A percentile compares a stretch with the other conserved stretches of the same genome.
phyloP scores from a whole-genome alignment of 2,113 vertebrate genomes.

The Antennarius striatus region DNA sequence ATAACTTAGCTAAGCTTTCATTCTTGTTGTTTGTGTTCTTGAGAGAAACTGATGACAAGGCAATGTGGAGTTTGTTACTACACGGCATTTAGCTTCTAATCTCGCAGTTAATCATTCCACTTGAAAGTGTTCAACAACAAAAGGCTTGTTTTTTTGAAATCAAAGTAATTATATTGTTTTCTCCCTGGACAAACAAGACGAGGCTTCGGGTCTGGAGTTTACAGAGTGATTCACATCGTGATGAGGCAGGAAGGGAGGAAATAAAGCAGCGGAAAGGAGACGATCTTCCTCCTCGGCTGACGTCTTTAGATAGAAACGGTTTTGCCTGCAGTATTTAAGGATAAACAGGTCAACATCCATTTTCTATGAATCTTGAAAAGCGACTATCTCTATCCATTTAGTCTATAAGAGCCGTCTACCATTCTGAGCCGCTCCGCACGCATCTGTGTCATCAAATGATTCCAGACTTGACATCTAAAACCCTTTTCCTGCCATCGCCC shows the following conservation, averaged over 20 bases:
- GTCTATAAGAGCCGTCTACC: too few species aligned
- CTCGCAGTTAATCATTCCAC: slow-evolving; percentile 56
- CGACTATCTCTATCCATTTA: too few species aligned
- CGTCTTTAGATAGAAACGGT: not conserved
- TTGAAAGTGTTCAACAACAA: slow-evolving; percentile 61
- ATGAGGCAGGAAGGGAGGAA: slow-evolving; percentile 23
- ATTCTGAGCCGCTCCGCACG: slow-evolving; percentile 14
- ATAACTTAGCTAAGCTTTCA: slow-evolving; percentile 44
- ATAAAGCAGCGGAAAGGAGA: not conserved
- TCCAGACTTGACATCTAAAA: slow-evolving; percentile 2
- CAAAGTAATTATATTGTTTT: slow-evolving; percentile 31
- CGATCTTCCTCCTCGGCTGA: slow-evolving; percentile 5
- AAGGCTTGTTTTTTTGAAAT: slow-evolving; percentile 42
- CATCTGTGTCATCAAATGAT: slow-evolving; percentile 15
- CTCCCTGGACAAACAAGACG: slow-evolving; percentile 27
- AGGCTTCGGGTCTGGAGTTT: slow-evolving; percentile 19
- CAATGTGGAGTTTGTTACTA: slow-evolving; percentile 31
- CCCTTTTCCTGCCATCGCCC: slow-evolving; percentile 10
- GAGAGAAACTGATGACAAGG: slow-evolving; percentile 49
- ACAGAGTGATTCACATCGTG: slow-evolving; percentile 31
- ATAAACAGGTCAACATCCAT: too few species aligned
- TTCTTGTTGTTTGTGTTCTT: slow-evolving; percentile 52
- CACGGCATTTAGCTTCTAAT: slow-evolving; percentile 53
- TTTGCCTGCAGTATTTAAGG: too few species aligned
- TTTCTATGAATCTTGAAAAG: too few species aligned